Conservation (phyloP, 2,113 vertebrate genomes). For the Nerophis lumbriciformis region DNA sequence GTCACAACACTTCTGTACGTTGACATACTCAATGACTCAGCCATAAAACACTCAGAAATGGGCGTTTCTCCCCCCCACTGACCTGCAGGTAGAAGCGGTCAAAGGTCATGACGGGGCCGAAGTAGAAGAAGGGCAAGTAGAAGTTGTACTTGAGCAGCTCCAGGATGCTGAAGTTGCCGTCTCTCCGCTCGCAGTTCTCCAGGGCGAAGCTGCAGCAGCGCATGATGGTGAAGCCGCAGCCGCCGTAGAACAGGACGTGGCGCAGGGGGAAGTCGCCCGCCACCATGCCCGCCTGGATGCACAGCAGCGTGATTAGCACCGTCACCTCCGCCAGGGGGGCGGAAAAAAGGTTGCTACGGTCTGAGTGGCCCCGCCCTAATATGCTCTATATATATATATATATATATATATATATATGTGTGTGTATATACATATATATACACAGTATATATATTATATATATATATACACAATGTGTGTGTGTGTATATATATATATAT, state of each 20-base stretch:
- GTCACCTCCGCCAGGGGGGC: too few relatives aligned
- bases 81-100: constrained; percentile 88
- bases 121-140: constrained; percentile 98
- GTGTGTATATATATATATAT: too few relatives aligned
- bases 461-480: too few relatives aligned
- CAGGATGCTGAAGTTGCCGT: constrained; percentile 82
- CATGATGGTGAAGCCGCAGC: constrained; percentile 86
- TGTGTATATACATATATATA: too few relatives aligned
- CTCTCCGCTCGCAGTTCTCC: constrained; percentile 79
- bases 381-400: too few relatives aligned
- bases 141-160: constrained; percentile 97
- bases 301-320: neutral
- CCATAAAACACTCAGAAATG: too few relatives aligned
- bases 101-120: constrained; percentile 93
- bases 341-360: too few relatives aligned
- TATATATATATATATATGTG: too few relatives aligned
- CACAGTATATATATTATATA: too few relatives aligned
- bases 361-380: too few relatives aligned
- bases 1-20: neutral
- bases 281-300: constrained; percentile 72
- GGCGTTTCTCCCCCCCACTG: constrained; percentile 15
- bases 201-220: constrained; percentile 93
- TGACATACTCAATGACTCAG: too few relatives aligned
- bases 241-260: constrained; percentile 87
- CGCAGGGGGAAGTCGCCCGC: constrained; percentile 84